Percentiles rank a stretch among this genome's conserved stretches.
phyloP scores from a whole-genome alignment of 2,888 invertebrate genomes.

The Neoitamus cyanurus region DNA sequence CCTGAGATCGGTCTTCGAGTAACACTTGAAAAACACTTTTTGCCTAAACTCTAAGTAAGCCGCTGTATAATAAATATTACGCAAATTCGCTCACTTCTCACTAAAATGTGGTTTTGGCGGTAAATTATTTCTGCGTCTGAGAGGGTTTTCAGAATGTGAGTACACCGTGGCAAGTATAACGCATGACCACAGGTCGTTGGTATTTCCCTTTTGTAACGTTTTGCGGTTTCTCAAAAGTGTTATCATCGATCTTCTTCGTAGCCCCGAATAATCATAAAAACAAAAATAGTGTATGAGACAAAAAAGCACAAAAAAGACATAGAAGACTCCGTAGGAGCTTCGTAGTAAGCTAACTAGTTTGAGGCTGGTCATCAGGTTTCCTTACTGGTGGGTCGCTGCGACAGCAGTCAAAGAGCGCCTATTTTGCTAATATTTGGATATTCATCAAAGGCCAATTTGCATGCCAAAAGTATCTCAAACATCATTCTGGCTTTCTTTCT shows the following conservation, averaged over 20 bases:
- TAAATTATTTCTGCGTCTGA: background rate
- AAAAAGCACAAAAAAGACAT: background rate
- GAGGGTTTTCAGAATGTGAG: background rate
- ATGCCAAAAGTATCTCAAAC: background rate
- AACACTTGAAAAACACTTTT: background rate
- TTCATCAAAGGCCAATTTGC: conserved; percentile 11
- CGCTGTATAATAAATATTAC: background rate
- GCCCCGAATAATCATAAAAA: background rate
- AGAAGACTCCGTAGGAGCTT: background rate
- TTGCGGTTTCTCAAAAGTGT: background rate
- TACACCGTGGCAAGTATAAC: background rate
- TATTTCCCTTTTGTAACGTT: background rate
- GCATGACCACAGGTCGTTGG: background rate
- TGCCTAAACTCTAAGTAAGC: background rate
- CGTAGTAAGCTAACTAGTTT: conserved; percentile 7
- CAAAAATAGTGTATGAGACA: background rate
- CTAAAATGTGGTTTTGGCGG: background rate
- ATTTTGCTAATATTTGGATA: background rate
- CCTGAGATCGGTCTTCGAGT: background rate
- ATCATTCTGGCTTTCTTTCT: background rate
- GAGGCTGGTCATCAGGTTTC: background rate
- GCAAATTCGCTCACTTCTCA: background rate
- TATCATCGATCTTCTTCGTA: conserved; percentile 30
- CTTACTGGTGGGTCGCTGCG: background rate
- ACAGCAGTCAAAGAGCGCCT: background rate